Conservation (phyloP, 2,113 vertebrate genomes). For the Sterrhoptilus dennistouni region DNA sequence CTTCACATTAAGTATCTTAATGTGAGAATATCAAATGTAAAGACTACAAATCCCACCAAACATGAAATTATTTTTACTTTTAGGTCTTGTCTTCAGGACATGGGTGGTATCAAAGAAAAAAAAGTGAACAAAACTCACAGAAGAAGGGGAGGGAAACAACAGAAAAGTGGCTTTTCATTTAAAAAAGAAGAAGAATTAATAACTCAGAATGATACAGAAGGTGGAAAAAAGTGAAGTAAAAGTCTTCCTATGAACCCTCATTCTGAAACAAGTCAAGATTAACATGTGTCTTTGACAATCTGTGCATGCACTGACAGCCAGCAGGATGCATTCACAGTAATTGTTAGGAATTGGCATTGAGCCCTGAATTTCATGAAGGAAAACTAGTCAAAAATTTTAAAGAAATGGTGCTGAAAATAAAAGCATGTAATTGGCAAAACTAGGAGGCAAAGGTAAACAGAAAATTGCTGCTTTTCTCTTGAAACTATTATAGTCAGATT, state of each 20-base stretch:
- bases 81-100: neutral
- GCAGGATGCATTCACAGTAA: neutral
- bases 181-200: neutral
- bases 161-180: neutral
- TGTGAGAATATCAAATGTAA: neutral
- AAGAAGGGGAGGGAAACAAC: neutral
- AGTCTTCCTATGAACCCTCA: neutral
- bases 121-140: neutral
- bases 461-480: neutral
- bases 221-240: neutral
- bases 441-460: neutral
- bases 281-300: neutral
- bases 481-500: constrained; percentile 20
- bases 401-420: constrained; percentile 28
- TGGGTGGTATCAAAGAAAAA: neutral
- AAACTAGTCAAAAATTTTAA: constrained; percentile 9
- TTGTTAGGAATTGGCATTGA: neutral
- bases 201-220: neutral
- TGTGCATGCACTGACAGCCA: neutral
- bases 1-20: neutral
- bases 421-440: neutral
- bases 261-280: neutral
- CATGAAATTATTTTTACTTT: neutral
- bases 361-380: neutral
- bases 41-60: neutral